These are phyloP conservation scores for Turritopsis rubra DNA, from an alignment of 30 jellyfish, hydroid and myxozoan genomes.

Conservation along the genomic window DNA sequence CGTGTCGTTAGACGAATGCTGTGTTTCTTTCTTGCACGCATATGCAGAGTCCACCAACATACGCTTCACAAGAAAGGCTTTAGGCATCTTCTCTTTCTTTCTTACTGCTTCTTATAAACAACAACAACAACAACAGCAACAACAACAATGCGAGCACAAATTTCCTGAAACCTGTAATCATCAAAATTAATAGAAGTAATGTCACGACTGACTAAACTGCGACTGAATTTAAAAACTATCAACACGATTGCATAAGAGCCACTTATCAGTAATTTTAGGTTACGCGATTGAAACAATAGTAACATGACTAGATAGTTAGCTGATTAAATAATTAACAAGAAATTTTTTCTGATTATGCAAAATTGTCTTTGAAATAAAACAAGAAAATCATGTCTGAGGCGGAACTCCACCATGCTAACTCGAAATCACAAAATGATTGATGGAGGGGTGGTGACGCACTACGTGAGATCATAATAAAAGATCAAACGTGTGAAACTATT, in stretches of 20 bases:
- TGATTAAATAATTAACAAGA: neutral
- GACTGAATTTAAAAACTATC: neutral
- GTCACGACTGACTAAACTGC: neutral
- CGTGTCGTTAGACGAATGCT: neutral
- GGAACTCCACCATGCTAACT: neutral
- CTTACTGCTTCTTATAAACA: neutral
- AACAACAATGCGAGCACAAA: too few relatives aligned
- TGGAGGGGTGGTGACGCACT: neutral
- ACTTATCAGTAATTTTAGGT: slow-evolving; percentile 7
- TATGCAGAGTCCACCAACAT: neutral
- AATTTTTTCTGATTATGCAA: neutral
- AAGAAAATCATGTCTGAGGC: neutral
- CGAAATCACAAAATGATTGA: neutral
- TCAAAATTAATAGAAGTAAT: neutral
- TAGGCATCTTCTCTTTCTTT: neutral
- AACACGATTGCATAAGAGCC: neutral
- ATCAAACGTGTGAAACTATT: neutral
- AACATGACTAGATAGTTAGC: neutral
- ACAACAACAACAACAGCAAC: neutral
- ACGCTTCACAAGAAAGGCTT: slow-evolving; percentile 5
- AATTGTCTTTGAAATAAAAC: neutral
- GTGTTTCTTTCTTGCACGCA: neutral
- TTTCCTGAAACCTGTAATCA: neutral
- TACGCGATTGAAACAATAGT: neutral
- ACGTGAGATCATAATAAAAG: neutral